Conservation (phyloP, 2,888 invertebrate genomes). For the Coenonympha glycerion region DNA sequence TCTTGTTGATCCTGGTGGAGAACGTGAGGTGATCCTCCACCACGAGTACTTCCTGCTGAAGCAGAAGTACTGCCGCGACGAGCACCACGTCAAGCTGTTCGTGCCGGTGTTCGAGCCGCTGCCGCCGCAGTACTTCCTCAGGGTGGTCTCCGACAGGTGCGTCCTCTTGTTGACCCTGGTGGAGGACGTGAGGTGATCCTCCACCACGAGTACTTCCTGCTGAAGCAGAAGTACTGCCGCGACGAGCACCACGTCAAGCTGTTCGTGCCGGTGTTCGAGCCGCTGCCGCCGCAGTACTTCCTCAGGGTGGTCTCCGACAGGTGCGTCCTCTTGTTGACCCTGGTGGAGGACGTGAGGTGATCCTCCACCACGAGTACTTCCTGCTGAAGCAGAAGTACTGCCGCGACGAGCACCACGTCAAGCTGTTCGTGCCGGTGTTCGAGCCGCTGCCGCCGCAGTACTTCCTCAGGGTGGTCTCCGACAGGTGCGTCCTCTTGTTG, state of each 20-base stretch:
- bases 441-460: conserved; percentile 99
- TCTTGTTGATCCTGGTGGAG: conserved; percentile 92
- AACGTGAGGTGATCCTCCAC: conserved; percentile 95
- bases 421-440: conserved; percentile 98
- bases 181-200: conserved; percentile 91
- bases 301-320: conserved; percentile 91
- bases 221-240: conserved; percentile 88
- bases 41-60: conserved; percentile 97
- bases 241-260: conserved; percentile 98
- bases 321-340: conserved; percentile 50
- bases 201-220: conserved; percentile 95
- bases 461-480: conserved; percentile 92
- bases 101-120: conserved; percentile 99
- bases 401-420: conserved; percentile 94
- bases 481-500: conserved; percentile 83
- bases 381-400: conserved; percentile 95
- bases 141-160: conserved; percentile 88
- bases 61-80: conserved; percentile 94
- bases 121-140: conserved; percentile 97
- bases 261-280: conserved; percentile 99
- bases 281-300: conserved; percentile 98
- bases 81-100: conserved; percentile 96
- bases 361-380: conserved; percentile 74
- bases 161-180: conserved; percentile 88
- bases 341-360: conserved; percentile 91